phyloP scores from a whole-genome alignment of 2,888 invertebrate genomes.

The Tetropium fuscum region DNA sequence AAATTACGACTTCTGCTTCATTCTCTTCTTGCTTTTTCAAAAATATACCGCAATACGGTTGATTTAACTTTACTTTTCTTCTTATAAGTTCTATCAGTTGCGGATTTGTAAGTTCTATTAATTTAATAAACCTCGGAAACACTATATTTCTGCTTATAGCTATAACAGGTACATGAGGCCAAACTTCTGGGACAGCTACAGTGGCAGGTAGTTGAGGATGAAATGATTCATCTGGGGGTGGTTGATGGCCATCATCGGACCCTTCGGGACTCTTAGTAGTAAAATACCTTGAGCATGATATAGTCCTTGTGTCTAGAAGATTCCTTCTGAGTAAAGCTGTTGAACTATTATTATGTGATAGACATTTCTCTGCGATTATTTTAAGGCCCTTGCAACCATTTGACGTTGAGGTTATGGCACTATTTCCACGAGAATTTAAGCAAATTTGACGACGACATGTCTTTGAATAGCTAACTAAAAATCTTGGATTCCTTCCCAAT shows the following conservation, averaged over 20 bases:
- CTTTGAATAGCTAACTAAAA: slow-evolving; percentile 15
- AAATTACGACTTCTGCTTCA: slow-evolving; percentile 86
- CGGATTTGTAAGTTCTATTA: slow-evolving; percentile 93
- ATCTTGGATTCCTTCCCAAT: slow-evolving; percentile 16
- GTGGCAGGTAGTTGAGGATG: slow-evolving; percentile 82
- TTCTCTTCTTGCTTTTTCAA: slow-evolving; percentile 92
- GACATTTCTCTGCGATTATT: not conserved
- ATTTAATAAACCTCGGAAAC: slow-evolving; percentile 97
- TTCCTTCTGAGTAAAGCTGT: slow-evolving; percentile 15
- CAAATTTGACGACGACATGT: slow-evolving; percentile 13
- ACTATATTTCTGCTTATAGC: slow-evolving; percentile 95
- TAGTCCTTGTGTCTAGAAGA: slow-evolving; percentile 11
- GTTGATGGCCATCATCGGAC: slow-evolving; percentile 49
- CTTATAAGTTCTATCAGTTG: slow-evolving; percentile 89
- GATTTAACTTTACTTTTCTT: slow-evolving; percentile 94
- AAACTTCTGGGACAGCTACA: slow-evolving; percentile 94
- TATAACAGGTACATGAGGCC: slow-evolving; percentile 96
- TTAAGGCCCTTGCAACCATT: slow-evolving; percentile 5
- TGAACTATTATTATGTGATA: not conserved
- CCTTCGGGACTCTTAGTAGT: slow-evolving; percentile 46
- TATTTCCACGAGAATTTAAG: slow-evolving; percentile 17
- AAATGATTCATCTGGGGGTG: slow-evolving; percentile 60
- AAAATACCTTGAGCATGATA: slow-evolving; percentile 40
- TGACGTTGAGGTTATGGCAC: slow-evolving; percentile 18
- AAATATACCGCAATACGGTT: slow-evolving; percentile 98